Evolutionary conservation across 1,140 invertebrate genomes (phyloP).

Genomic region (Nomia melanderi): DNA sequence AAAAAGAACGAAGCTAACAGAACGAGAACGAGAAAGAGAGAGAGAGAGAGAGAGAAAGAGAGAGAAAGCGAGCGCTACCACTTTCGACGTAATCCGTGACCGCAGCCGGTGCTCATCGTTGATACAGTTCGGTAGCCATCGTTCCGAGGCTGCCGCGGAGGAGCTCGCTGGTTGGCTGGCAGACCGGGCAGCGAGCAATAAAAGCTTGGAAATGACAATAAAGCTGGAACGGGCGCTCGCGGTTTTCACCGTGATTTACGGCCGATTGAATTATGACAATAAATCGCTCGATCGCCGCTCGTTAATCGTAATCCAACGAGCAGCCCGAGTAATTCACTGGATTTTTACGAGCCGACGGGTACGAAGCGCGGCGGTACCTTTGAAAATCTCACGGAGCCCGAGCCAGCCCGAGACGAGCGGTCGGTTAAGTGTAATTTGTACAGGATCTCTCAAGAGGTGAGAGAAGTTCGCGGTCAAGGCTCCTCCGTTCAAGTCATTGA

Average conservation of each 20-base stretch:
- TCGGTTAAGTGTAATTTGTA: constrained; percentile 62
- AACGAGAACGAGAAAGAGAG: too few species aligned
- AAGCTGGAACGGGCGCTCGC: not conserved
- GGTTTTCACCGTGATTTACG: not conserved
- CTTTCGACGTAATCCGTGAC: constrained; percentile 27
- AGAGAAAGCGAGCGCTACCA: constrained; percentile 19
- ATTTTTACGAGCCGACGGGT: not conserved
- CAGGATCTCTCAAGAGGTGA: constrained; percentile 61
- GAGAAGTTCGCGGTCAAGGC: constrained; percentile 73
- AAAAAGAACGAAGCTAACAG: too few species aligned
- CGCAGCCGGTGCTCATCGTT: constrained; percentile 2
- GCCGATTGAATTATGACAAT: constrained; percentile 41
- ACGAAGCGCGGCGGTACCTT: constrained; percentile 44
- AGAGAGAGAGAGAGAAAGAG: too few species aligned
- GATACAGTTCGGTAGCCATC: not conserved
- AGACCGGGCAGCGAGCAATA: too few species aligned
- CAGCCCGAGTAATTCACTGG: constrained; percentile 16
- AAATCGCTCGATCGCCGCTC: constrained; percentile 55
- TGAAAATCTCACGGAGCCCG: constrained; percentile 45
- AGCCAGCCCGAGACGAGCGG: constrained; percentile 36
- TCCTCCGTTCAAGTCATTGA: constrained; percentile 71
- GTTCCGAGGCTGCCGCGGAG: too few species aligned
- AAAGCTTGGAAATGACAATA: not conserved
- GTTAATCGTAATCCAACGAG: constrained; percentile 45
- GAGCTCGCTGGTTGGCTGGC: too few species aligned